A percentile compares a stretch with the other conserved stretches of the same genome.
These are phyloP conservation scores for Anableps anableps DNA, from an alignment of 2,797 vertebrate species.

Conservation along the genomic window DNA sequence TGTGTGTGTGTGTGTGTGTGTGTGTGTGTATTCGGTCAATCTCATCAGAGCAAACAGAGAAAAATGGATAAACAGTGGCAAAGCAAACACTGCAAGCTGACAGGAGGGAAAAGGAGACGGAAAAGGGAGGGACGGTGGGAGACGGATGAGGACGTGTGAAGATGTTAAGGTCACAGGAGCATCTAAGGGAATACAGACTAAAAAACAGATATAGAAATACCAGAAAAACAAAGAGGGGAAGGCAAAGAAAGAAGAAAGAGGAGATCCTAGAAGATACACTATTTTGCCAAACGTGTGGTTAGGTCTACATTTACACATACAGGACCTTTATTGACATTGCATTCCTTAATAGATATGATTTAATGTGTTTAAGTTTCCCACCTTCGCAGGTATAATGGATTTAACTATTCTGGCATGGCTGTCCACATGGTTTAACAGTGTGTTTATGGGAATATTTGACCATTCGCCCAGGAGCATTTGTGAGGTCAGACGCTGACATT, in stretches of 20 bases:
- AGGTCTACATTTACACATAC: background rate
- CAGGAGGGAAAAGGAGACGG: slow-evolving; percentile 45
- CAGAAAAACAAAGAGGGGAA: background rate
- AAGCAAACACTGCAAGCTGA: slow-evolving; percentile 69
- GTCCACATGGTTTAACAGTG: background rate
- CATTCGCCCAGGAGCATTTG: background rate
- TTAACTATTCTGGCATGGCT: background rate
- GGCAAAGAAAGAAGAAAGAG: background rate
- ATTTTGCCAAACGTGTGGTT: background rate
- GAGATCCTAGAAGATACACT: slow-evolving; percentile 30
- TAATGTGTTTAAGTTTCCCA: background rate
- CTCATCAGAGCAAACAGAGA: slow-evolving; percentile 76
- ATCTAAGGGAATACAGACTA: slow-evolving; percentile 39
- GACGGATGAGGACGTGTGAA: slow-evolving; percentile 26
- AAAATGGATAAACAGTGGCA: slow-evolving; percentile 80
- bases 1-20: slow-evolving; percentile 21
- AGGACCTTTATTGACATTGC: background rate
- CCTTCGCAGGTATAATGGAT: background rate
- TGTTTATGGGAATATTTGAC: background rate
- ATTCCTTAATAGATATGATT: background rate
- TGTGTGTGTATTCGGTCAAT: slow-evolving; percentile 63
- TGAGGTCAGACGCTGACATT: background rate
- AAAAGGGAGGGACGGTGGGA: slow-evolving; percentile 26
- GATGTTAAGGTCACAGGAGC: slow-evolving; percentile 55
- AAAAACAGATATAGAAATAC: slow-evolving; percentile 12